Evolutionary conservation across 2,113 vertebrate species (phyloP), one percentile per base, ranked within the genome.

Genomic region (Chloropsis cyanopogon): DNA sequence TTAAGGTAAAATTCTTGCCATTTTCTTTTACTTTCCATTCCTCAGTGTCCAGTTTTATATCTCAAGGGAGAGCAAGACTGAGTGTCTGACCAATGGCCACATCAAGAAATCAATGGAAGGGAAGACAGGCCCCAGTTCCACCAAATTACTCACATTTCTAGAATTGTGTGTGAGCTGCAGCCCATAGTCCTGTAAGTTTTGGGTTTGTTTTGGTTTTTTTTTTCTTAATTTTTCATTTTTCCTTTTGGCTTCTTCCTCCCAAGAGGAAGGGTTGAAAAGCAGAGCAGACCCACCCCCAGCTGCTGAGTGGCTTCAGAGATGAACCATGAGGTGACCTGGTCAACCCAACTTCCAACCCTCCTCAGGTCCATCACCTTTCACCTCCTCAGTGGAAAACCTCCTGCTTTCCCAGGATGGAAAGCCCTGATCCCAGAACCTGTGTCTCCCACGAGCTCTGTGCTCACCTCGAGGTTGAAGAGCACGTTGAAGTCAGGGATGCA

Each of bases 401-500:
- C 76, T 37, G 6, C 8, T 33, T 60, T 37, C 37, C 85, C 75
- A 14, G 64, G 35, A 59, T 3, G 14, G 52, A 12, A 66, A 7
- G 6, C 29, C 11, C 8, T 26, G 53, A 6, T 22, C 2, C 3
- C 0, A 29, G 7, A 2, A 16, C 1, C 20, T 16, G 59, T 42
- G 39, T 33, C 39, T 57, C 28, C 75, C 54, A 7, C 2, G 8
- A 19, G 25, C 53, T 16, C 47, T 28, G 78, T 41, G 47, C 57
- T 97, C 97, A 99, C 98, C 98, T 99, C 98, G 4, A 99, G 94
- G 94, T 99, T 99, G 97, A 99, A 99, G 97, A 99, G 99, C 23
- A 98, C 97, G 96, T 99, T 99, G 97, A 99, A 99, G 97, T 99
- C 99, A 0, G 99, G 99, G 95, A 99, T 99, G 98, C 99, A 99